Evolutionary conservation across 2,113 vertebrate species (phyloP), one percentile per base, ranked within the genome.

Genomic region (Mus musculus): DNA sequence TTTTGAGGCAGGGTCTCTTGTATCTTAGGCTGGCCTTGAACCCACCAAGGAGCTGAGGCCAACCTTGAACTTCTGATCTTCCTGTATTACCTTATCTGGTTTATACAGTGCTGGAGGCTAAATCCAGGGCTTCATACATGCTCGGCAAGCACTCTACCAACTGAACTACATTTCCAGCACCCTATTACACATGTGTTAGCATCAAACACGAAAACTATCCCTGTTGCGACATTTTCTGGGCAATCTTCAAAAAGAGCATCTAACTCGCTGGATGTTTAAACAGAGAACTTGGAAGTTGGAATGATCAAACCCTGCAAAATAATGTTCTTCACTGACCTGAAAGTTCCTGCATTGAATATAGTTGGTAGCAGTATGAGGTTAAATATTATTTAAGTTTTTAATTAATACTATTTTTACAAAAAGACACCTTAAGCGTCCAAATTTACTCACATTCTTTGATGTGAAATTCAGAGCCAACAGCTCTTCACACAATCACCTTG

Each of bases 241-340:
- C 30, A 67, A 59, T 75, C 6, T 63, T 39, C 75, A 89, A 90
- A 90, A 93, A 95, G 52, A 89, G 56, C 88, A 92, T 89, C 46
- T 89, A 87, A 78, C 84, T 93, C 95, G 16, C 77, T 78, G 20
- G 77, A 22, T 89, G 85, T 75, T 54, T 73, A 42, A 63, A 95
- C 33, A 77, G 14, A 75, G 33, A 89, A 87, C 42, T 28, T 82
- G 49, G 93, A 95, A 95, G 22, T 72, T 49, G 63, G 26, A 39
- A 89, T 78, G 52, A 94, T 52, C 30, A 82, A 82, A 63, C 26
- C 67, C 3, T 42, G n/a, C 49, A 49, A 49, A 30, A 56, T 71
- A 8, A 11, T 61, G 81, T 54, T 97, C 63, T 28, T 73, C 2
- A 86, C 7, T 46, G 71, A 78, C 5, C 92, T 39, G 52, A 87